Percentiles rank a stretch among this genome's conserved stretches.
Conservation (phyloP, 2,113 vertebrate genomes). For the Etheostoma cragini region DNA sequence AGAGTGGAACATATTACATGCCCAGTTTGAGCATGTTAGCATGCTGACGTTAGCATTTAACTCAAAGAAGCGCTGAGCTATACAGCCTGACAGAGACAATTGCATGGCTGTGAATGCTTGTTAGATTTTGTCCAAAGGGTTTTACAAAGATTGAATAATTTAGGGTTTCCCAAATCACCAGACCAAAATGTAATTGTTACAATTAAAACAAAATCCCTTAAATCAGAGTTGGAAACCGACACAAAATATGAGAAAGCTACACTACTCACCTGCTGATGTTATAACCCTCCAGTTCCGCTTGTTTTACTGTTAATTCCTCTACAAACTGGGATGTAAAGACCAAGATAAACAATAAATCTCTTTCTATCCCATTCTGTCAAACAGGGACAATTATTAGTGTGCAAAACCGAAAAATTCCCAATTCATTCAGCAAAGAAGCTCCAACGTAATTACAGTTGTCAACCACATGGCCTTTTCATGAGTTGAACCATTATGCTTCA, state of each 20-base stretch:
- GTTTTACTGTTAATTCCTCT: not conserved
- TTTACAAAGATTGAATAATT: not conserved
- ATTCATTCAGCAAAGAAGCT: conserved; percentile 21
- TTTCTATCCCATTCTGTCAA: conserved; percentile 25
- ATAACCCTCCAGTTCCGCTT: not conserved
- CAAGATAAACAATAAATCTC: conserved; percentile 23
- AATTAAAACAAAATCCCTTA: not conserved
- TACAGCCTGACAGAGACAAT: not conserved
- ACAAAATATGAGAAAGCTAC: not conserved
- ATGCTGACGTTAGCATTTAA: not conserved
- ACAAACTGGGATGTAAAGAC: conserved; percentile 21
- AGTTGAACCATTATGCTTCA: conserved; percentile 34
- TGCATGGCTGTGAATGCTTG: not conserved
- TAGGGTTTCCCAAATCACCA: not conserved
- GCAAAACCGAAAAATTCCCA: conserved; percentile 15
- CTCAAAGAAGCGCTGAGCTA: too few relatives aligned
- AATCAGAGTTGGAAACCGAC: not conserved
- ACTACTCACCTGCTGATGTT: not conserved
- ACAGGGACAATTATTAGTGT: conserved; percentile 33
- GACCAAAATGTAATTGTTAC: not conserved
- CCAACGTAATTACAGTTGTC: conserved; percentile 27
- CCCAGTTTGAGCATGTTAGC: too few relatives aligned
- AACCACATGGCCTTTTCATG: conserved; percentile 34
- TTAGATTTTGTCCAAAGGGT: not conserved
- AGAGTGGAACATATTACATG: not conserved